These are phyloP conservation scores for Leptinotarsa texana DNA, from an alignment of 1,140 invertebrate species.

Conservation along the genomic window DNA sequence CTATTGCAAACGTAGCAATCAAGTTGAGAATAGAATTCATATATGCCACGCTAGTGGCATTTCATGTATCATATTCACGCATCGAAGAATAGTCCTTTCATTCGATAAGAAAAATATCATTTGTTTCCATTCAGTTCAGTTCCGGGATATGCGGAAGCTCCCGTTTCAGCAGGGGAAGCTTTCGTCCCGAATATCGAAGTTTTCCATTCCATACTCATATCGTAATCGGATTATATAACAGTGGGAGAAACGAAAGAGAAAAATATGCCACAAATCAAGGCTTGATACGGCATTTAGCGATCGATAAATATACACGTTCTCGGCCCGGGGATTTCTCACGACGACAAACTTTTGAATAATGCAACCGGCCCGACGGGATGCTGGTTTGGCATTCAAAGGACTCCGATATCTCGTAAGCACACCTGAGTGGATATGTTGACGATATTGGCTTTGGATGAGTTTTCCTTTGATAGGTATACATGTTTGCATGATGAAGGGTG, in stretches of 20 bases:
- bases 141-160: too few species aligned
- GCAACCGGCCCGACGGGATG: not conserved
- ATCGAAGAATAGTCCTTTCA: too few species aligned
- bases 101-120: too few species aligned
- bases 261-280: conserved; percentile 8
- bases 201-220: not conserved
- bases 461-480: not conserved
- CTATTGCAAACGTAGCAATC: too few species aligned
- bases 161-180: too few species aligned
- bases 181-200: not conserved
- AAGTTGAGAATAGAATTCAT: too few species aligned
- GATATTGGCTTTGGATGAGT: not conserved
- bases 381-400: not conserved
- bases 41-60: too few species aligned
- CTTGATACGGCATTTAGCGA: not conserved
- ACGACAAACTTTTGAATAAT: conserved; percentile 6
- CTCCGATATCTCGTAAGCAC: not conserved
- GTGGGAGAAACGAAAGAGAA: not conserved
- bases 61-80: too few species aligned
- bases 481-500: not conserved
- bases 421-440: not conserved
- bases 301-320: not conserved
- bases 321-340: not conserved
- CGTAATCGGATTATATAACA: not conserved
- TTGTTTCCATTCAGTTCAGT: too few species aligned